Percentiles rank a stretch among this genome's conserved stretches.
Conservation (phyloP, 2,888 invertebrate genomes). For the Ectobius pallidus region DNA sequence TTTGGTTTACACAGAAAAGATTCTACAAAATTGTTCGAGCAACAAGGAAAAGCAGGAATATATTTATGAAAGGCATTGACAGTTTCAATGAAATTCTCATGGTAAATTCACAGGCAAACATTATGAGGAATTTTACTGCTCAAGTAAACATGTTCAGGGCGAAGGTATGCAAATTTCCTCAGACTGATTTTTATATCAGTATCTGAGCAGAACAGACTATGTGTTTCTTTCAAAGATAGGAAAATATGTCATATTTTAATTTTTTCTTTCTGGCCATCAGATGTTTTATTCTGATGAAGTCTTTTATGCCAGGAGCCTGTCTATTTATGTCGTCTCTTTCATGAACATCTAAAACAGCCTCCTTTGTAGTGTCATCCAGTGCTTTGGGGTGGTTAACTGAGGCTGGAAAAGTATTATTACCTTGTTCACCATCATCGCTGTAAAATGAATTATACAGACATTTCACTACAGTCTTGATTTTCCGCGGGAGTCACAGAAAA, state of each 20-base stretch:
- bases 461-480: no score
- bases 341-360: no score
- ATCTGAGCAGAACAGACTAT: not conserved
- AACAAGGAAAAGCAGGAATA: not conserved
- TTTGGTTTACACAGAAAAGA: not conserved
- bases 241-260: not conserved
- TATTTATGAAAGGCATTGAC: not conserved
- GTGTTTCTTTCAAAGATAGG: not conserved
- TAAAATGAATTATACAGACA: no score
- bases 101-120: not conserved
- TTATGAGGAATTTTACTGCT: no score
- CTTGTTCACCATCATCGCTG: no score
- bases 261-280: not conserved
- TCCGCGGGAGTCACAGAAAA: slow-evolving; percentile 43
- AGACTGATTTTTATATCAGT: not conserved
- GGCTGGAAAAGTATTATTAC: no score
- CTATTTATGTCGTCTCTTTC: not conserved
- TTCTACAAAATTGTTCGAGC: not conserved
- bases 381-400: no score
- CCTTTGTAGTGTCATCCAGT: no score
- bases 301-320: not conserved
- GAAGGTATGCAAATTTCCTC: not conserved
- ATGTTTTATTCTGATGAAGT: not conserved
- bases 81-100: not conserved
- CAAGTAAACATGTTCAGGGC: not conserved